Percentiles rank a stretch among this genome's conserved stretches.
Conservation (phyloP, 2,113 vertebrate genomes). For the Notarius lentiginosus region DNA sequence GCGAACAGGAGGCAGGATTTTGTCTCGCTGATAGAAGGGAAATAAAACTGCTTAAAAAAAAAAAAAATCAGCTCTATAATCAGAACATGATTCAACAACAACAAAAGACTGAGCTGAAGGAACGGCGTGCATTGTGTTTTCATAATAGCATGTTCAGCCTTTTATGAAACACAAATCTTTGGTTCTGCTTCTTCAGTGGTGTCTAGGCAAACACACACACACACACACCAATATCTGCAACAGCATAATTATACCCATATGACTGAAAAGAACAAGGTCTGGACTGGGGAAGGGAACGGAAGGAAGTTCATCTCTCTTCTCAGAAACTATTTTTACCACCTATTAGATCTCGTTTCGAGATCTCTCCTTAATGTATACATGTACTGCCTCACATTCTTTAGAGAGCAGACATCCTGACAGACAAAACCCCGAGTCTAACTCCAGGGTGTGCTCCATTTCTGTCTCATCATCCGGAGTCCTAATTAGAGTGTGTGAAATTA, state of each 20-base stretch:
- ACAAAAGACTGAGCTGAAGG: neutral
- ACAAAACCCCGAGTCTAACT: neutral
- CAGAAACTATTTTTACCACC: neutral
- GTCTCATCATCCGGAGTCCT: slow-evolving; percentile 17
- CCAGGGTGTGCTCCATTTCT: slow-evolving; percentile 20
- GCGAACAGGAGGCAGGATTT: neutral
- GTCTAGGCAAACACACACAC: neutral
- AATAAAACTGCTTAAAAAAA: neutral
- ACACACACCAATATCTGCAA: neutral
- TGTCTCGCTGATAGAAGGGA: neutral
- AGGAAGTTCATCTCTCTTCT: neutral
- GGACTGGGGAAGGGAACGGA: neutral
- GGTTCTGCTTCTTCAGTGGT: neutral
- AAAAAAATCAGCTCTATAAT: neutral
- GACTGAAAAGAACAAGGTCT: neutral
- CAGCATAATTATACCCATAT: slow-evolving; percentile 5
- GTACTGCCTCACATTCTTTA: neutral
- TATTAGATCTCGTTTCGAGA: neutral
- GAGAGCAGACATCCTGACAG: slow-evolving; percentile 3
- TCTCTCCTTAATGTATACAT: neutral
- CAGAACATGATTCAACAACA: neutral
- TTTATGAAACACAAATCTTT: neutral
- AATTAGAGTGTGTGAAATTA: slow-evolving; percentile 18
- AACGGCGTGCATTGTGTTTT: neutral
- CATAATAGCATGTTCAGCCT: neutral